Evolutionary conservation across 2,888 invertebrate genomes (phyloP), one percentile per base, ranked within the genome.

Genomic region (Teinopalpus imperialis): DNA sequence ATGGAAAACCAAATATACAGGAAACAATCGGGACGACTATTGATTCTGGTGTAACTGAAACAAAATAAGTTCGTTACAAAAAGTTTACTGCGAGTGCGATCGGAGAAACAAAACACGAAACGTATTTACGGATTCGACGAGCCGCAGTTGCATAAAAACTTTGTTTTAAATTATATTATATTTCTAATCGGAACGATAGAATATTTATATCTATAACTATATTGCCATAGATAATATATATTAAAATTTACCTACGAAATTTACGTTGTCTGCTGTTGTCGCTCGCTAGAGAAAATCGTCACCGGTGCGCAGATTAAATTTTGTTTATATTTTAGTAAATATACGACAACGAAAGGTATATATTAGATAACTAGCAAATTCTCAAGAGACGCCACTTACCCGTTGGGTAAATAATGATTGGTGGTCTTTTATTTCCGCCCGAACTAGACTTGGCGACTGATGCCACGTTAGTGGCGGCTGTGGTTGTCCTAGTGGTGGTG

Each of bases 21-120:
- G 96, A 96, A 37, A 96, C 94, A 59, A 96, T 96, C 29, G 96
- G 96, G 56, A 96, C 93, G 41, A 96, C 95, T 58, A 96, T 94
- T 42, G 95, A 95, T 81, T 96, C 96, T 39, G 96, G 95, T 35
- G 95, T 93, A 55, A 96, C 96, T 96, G 92, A 14, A 82, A 83
- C 73, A 80, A 79, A 52, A 37, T 16, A 27, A 31, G 30, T 34
- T 36, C 10, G 27, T 34, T 39, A 24, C 26, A 43, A 41, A 27
- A 43, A 27, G 10, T 29, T 34, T 23, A 20, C 1, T 29, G 1
- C 26, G 16, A 29, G 14, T 12, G 2, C 2, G n/a, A 9, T 4
- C 9, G 8, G 18, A 9, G 5, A 9, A 18, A 16, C 1, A 6
- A 18, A 16, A 18, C 4, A 14, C 16, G 16, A 18, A 32, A 9